Evolutionary conservation across 2,797 vertebrate genomes (phyloP), one percentile per base, ranked within the genome.

Genomic region (Crossoptilon crossoptilon): DNA sequence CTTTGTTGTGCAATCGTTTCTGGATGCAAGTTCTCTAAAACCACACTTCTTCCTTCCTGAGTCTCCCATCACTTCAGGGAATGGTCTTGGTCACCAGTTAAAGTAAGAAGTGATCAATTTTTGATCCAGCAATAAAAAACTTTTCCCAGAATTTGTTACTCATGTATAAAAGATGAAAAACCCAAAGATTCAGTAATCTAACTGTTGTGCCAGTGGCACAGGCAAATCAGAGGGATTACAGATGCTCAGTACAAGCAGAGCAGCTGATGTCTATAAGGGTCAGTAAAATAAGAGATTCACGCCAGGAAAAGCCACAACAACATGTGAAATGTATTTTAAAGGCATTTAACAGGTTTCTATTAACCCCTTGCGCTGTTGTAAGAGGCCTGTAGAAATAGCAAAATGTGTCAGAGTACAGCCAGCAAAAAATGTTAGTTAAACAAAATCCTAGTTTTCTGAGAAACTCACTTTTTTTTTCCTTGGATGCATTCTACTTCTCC

Each of bases 331-430:
- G 71, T 86, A 73, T 96, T 96, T 95, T 93, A 89, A 93, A 93
- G 60, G n/a, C 64, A 95, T 84, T 81, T 93, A 91, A 91, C 73
- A 95, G 94, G 92, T 95, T 91, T 90, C 82, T 92, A 81, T 94
- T 93, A 94, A 92, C 82, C 70, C 63, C 85, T 95, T 81, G 79
- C 73, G 89, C 76, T 86, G 39, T 43, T 83, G 71, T 59, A 70
- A 92, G 87, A 96, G 85, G 74, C 41, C 71, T 76, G 21, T 85
- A 31, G 60, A 95, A 95, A 90, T 14, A 88, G 35, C 85, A 91
- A 72, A 55, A 91, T 44, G 67, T 93, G 67, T 78, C 75, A 91
- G 75, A 94, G 75, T 55, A 93, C 76, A 93, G 79, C 35, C 22
- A 84, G 76, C 44, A 91, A 56, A 88, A 10, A 92, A 67, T 26